These are phyloP conservation scores for Tapera naevia DNA, from an alignment of 2,797 vertebrate species.

Conservation along the genomic window DNA sequence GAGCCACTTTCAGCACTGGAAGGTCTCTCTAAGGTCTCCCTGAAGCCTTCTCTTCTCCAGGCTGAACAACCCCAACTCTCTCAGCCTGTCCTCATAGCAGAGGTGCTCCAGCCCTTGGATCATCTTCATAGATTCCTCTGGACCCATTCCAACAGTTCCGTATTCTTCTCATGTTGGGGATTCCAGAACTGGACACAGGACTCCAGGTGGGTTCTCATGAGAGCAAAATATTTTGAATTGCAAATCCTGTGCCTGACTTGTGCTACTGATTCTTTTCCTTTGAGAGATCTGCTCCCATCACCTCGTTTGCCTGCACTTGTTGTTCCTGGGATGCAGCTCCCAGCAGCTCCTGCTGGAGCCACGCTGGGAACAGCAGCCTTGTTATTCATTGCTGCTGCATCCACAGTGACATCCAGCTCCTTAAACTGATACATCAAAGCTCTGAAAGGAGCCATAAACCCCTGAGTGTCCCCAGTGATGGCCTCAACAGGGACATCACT, in stretches of 20 bases:
- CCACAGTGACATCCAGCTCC: background rate
- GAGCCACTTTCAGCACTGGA: too few relatives aligned
- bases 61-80: too few relatives aligned
- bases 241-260: background rate
- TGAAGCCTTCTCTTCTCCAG: too few relatives aligned
- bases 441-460: background rate
- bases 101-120: too few relatives aligned
- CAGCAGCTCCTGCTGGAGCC: background rate
- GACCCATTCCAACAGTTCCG: too few relatives aligned
- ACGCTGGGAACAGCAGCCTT: accelerated
- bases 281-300: background rate
- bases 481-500: accelerated
- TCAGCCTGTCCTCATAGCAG: too few relatives aligned
- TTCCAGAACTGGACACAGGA: too few relatives aligned
- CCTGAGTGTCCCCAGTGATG: accelerated
- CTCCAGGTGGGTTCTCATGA: too few relatives aligned
- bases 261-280: background rate
- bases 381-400: background rate
- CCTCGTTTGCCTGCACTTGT: accelerated
- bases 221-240: background rate
- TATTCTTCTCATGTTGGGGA: too few relatives aligned
- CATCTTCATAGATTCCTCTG: too few relatives aligned
- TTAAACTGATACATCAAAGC: background rate
- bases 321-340: background rate
- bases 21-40: too few relatives aligned